These are phyloP conservation scores for Ennomos fuscantarius DNA, from an alignment of 2,888 invertebrate species.

Conservation along the genomic window DNA sequence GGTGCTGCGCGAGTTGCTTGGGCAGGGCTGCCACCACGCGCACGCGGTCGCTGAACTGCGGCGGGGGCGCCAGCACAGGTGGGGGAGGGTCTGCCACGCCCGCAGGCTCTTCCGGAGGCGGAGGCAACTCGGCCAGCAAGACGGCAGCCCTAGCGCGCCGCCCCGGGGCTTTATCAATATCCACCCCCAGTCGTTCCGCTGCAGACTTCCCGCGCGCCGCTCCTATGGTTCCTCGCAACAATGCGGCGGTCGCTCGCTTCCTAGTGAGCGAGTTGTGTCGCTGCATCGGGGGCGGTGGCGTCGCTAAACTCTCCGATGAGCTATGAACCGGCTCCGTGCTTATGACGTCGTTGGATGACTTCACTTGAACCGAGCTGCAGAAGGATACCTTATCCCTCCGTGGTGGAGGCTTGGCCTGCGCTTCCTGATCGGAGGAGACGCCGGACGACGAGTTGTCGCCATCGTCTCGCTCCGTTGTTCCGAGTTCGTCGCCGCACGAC, in stretches of 20 bases:
- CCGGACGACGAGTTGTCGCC: constrained; percentile 95
- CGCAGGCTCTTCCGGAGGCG: constrained; percentile 89
- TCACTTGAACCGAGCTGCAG: constrained; percentile 80
- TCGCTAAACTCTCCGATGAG: constrained; percentile 75
- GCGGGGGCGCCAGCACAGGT: constrained; percentile 92
- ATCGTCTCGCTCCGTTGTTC: constrained; percentile 87
- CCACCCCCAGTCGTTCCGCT: constrained; percentile 77
- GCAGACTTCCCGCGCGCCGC: constrained; percentile 62
- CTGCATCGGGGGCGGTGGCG: constrained; percentile 76
- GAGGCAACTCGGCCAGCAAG: constrained; percentile 91
- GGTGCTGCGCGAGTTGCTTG: constrained; percentile 86
- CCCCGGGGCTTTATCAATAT: constrained; percentile 66
- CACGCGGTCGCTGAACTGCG: constrained; percentile 95
- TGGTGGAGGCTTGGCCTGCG: constrained; percentile 63
- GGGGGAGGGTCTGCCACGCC: constrained; percentile 59
- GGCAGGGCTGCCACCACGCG: constrained; percentile 94
- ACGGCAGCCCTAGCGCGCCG: constrained; percentile 88
- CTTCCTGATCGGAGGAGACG: constrained; percentile 93
- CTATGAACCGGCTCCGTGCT: constrained; percentile 83
- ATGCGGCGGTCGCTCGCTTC: constrained; percentile 85
- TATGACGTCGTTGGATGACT: constrained; percentile 81
- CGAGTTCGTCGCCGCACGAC: constrained; percentile 94
- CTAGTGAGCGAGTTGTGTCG: constrained; percentile 87
- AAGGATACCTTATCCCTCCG: constrained; percentile 79
- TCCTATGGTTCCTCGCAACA: constrained; percentile 75